phyloP scores from a whole-genome alignment of 2,797 vertebrate species.

The Propithecus perrieri region DNA sequence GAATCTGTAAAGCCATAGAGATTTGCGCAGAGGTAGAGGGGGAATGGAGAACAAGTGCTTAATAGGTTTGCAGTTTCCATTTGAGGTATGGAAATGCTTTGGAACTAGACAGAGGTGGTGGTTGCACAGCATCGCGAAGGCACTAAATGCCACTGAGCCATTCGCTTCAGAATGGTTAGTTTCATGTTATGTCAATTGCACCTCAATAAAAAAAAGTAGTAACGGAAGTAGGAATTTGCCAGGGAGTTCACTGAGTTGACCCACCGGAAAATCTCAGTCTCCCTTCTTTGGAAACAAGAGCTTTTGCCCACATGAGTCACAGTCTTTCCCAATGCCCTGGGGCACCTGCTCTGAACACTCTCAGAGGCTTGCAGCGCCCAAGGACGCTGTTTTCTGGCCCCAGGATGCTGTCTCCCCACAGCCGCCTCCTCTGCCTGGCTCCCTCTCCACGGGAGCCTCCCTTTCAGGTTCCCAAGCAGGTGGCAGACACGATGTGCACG shows the following conservation, averaged over 20 bases:
- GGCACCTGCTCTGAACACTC: neutral
- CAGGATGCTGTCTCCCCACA: neutral
- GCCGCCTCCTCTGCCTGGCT: neutral
- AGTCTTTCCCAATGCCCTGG: neutral
- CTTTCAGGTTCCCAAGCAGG: neutral
- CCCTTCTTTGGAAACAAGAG: neutral
- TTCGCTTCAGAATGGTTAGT: neutral
- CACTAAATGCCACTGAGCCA: neutral
- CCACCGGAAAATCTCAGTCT: neutral
- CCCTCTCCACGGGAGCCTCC: neutral
- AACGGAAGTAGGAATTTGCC: neutral
- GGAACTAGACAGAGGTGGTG: neutral
- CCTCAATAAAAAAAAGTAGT: neutral
- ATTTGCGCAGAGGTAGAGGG: neutral
- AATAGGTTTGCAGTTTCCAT: neutral
- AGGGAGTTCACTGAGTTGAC: neutral
- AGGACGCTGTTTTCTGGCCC: neutral
- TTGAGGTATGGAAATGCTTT: neutral
- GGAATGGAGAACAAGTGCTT: neutral
- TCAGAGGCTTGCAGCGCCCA: neutral
- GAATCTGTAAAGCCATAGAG: neutral
- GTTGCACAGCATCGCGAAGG: neutral
- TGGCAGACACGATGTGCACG: fast-evolving
- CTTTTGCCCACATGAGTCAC: neutral
- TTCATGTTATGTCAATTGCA: neutral